Evolutionary conservation across 2,797 vertebrate genomes (phyloP), one percentile per base, ranked within the genome.

Genomic region (Melanotaenia parkinsoni): DNA sequence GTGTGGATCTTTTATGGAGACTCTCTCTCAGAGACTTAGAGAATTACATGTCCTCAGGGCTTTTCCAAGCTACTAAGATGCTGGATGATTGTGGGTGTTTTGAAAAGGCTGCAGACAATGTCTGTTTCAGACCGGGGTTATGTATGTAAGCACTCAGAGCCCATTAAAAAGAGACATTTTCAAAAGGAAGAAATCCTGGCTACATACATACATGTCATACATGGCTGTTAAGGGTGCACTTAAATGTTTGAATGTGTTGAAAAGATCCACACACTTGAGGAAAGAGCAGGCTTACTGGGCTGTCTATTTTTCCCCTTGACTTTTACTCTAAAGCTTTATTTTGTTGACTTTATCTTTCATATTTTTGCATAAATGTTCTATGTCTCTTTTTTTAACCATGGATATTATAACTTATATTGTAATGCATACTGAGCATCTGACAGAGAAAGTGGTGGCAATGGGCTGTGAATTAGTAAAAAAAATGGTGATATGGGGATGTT

Each of bases 91-190:
- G 88, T 75, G 80, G 80, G 77, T 80, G 76, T 79, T 91, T 84
- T 91, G 78, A 89, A 90, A 91, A 89, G 84, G 70, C 78, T 64
- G 61, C 82, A 63, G 51, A 84, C 80, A 72, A 77, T 76, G 71
- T 83, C 40, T 70, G 45, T 70, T 72, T 79, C 65, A 79, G 71
- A 59, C 56, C 3, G 63, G 70, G 68, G 77, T 65, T 79, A 60
- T 79, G 80, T 58, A 37, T 62, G 63, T 51, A 60, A 81, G 72
- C 71, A 45, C 74, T 63, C 53, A 33, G 63, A 22, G 26, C 26
- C 71, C 58, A 65, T 83, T 75, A 40, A 58, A 83, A 57, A 58
- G 66, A 59, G 67, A 11, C 50, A 12, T 70, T 75, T 76, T 75
- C 76, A 51, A 51, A 67, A 76, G 35, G 35, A 65, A 64, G 65